Base-by-base conservation (phyloP, 2,888 invertebrate genomes). In the Arctia plantaginis region DNA sequence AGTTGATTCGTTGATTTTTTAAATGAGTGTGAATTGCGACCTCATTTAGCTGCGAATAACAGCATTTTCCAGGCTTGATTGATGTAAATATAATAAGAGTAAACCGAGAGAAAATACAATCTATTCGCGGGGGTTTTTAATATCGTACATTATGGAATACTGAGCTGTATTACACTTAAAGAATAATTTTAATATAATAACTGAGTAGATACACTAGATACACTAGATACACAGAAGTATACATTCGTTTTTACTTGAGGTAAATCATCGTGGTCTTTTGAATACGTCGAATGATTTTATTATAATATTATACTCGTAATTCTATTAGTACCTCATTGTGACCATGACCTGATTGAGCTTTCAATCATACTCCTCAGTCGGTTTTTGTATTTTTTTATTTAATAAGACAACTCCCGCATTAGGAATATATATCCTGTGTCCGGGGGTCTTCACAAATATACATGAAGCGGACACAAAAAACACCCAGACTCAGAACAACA, bases 1-100 rank as follows among this genome's bases (percentile, higher is more conserved):
- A 76, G 80, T 77, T 84, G 62, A 66, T 44, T 66, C 59, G 77
- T 77, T 73, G 73, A 74, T 79, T 79, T 76, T 80, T 81, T 74
- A 68, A 74, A 76, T 76, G 75, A 72, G 69, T 59, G 66, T 70
- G 12, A 41, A 27, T 70, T 66, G 67, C 35, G 30, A 44, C 47
- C 35, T 74, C 67, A 55, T 74, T 71, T 7, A 20, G 30, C 20
- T 69, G 66, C 30, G 73, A 76, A 77, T 70, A 66, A 75, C 68
- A 41, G 47, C 74, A 66, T 71, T 20, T 64, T 75, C 77, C 68
- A 27, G 33, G 69, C 75, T 75, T 74, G 68, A 33, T 39, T 55
- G 30, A 33, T 13, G 35, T 23, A 69, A 27, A 70, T 75, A 70
- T 10, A 33, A 18, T 47, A 30, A 30, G 66, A 20, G 18, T 35